Conservation (phyloP, 2,113 vertebrate species). For the Eurystomus gularis region DNA sequence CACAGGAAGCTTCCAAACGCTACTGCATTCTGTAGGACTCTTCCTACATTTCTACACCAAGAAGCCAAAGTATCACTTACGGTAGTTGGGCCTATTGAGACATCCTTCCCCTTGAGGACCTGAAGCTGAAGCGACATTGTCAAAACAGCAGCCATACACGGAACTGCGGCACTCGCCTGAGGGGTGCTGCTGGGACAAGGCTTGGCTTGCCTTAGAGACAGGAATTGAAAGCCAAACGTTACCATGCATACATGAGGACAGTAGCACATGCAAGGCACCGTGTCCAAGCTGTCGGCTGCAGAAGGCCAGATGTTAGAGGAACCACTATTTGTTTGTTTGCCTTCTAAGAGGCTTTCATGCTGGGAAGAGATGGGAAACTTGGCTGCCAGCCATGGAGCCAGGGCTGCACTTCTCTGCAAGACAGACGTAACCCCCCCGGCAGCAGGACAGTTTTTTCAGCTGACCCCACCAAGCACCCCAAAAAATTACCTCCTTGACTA, state of each 20-base stretch:
- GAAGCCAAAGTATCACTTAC: conserved; percentile 74
- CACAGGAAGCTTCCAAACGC: background rate
- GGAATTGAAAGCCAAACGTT: conserved; percentile 25
- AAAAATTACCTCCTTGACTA: background rate
- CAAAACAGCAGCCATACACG: conserved; percentile 89
- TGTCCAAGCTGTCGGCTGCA: background rate
- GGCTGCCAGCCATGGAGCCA: background rate
- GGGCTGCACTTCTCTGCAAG: background rate
- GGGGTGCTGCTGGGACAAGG: conserved; percentile 69
- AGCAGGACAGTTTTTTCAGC: background rate
- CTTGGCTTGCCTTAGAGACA: conserved; percentile 52
- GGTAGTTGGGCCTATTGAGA: conserved; percentile 72
- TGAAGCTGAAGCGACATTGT: conserved; percentile 78
- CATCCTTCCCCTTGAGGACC: conserved; percentile 91
- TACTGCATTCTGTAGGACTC: background rate
- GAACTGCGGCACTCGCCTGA: conserved; percentile 78
- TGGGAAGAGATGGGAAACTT: background rate
- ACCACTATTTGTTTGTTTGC: background rate
- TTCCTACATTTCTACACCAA: background rate
- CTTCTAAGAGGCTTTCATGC: background rate
- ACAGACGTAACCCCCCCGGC: background rate
- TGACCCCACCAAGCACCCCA: background rate
- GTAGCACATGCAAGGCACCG: background rate
- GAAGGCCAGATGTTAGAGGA: background rate
- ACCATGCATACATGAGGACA: background rate